phyloP scores from a whole-genome alignment of 2,888 invertebrate genomes.

The Caenorhabditis zanzibari region DNA sequence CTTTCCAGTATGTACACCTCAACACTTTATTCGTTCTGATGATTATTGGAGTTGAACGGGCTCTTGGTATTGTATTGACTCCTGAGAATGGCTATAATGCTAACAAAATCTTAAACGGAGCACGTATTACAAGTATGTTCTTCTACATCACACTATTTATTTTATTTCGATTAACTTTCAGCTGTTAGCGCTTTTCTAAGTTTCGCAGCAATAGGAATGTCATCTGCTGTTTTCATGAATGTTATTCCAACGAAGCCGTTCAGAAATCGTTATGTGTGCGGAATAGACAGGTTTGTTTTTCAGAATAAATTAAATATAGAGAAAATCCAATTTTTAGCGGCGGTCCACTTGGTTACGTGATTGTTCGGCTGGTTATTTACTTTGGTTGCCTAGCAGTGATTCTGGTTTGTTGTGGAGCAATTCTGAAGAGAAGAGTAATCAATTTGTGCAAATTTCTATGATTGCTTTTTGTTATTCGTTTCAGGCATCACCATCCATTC shows the following conservation, averaged over 20 bases:
- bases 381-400: constrained; percentile 76
- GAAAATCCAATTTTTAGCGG: constrained; percentile 69
- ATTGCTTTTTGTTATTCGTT: constrained; percentile 11
- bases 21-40: constrained; percentile 77
- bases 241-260: constrained; percentile 78
- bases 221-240: constrained; percentile 53
- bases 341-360: constrained; percentile 78
- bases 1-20: constrained; percentile 76
- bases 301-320: background rate
- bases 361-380: constrained; percentile 77
- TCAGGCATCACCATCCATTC: constrained; percentile 68
- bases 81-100: constrained; percentile 56
- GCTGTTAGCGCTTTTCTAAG: constrained; percentile 51
- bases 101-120: constrained; percentile 43
- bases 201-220: constrained; percentile 45
- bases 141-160: too few species aligned
- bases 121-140: constrained; percentile 44
- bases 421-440: constrained; percentile 69
- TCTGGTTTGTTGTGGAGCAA: constrained; percentile 75
- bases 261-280: constrained; percentile 80
- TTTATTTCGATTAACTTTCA: background rate
- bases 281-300: constrained; percentile 73
- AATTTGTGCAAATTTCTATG: background rate
- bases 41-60: constrained; percentile 79
- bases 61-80: constrained; percentile 70